Base-by-base conservation (phyloP, 1,140 invertebrate genomes). In the Doryteuthis pealeii region DNA sequence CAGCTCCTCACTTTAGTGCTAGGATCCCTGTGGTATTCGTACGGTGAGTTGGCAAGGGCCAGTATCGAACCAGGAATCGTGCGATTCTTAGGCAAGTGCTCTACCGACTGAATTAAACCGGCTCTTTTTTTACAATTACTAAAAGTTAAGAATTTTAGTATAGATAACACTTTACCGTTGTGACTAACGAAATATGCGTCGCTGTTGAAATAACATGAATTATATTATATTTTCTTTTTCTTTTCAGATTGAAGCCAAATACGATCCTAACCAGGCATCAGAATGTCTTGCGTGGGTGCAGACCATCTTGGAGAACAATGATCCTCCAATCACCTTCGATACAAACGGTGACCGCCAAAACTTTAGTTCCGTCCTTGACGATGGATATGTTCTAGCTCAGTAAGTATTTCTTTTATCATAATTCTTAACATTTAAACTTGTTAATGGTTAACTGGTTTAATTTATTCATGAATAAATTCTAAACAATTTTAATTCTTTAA, bases 201-300 rank as follows among this genome's bases (percentile, higher is more conserved):
- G n/a, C n/a, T n/a, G n/a, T n/a, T n/a, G n/a, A n/a, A n/a, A n/a
- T n/a, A n/a, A n/a, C n/a, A n/a, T n/a, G n/a, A n/a, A n/a, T n/a
- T n/a, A n/a, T n/a, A n/a, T n/a, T n/a, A n/a, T n/a, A n/a, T n/a
- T n/a, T n/a, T n/a, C 4, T 5, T 62, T 62, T 32, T 68, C 31
- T 68, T 68, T 68, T 33, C 18, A 68, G 66, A 30, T 68, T 22
- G n/a, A 30, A 8, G 22, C 66, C n/a, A 68, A 68, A 8, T 68
- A 68, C 66, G 66, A 68, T 33, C 26, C n/a, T 22, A 26, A 26
- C 10, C 12, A 30, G 12, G 66, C 66, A 32, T 8, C 5, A 31
- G 66, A 68, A 31, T 26, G 66, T 33, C 32, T 68, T 8, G 22
- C 12, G 3, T 68, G 66, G 66, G 30, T 68, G 1, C n/a, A 68